Conservation (phyloP, 2,797 vertebrate genomes). For the Acanthopagrus latus region DNA sequence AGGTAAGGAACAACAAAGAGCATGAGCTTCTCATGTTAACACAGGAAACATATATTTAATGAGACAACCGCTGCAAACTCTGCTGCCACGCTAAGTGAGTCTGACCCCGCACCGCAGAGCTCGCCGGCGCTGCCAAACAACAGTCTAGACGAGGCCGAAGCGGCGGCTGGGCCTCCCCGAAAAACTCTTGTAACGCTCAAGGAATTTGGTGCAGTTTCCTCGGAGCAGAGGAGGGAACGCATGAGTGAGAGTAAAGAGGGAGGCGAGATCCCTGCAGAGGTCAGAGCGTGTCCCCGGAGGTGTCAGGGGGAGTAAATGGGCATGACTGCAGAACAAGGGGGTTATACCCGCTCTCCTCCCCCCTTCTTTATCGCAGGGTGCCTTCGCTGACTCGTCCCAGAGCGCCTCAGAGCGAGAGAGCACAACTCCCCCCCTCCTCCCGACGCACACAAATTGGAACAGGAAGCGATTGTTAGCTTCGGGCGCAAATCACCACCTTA, state of each 20-base stretch:
- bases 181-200: conserved; percentile 72
- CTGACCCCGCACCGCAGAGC: conserved; percentile 61
- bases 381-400: conserved; percentile 47
- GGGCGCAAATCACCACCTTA: conserved; percentile 30
- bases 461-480: conserved; percentile 56
- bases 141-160: conserved; percentile 71
- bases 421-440: background rate
- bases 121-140: conserved; percentile 59
- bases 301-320: conserved; percentile 75
- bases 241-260: conserved; percentile 67
- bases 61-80: conserved; percentile 70
- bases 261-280: conserved; percentile 71
- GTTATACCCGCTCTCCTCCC: conserved; percentile 50
- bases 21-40: conserved; percentile 64
- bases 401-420: conserved; percentile 30
- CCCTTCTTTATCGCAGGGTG: conserved; percentile 42
- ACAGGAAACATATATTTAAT: conserved; percentile 77
- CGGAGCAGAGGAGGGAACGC: conserved; percentile 63
- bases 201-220: conserved; percentile 73
- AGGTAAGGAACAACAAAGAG: conserved; percentile 57
- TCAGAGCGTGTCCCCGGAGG: conserved; percentile 74
- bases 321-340: conserved; percentile 72
- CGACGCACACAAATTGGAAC: conserved; percentile 55
- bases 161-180: conserved; percentile 53
- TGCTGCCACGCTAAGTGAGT: conserved; percentile 67